These are phyloP conservation scores for Epinotia brunnichana DNA, from an alignment of 2,888 invertebrate species.

Conservation along the genomic window DNA sequence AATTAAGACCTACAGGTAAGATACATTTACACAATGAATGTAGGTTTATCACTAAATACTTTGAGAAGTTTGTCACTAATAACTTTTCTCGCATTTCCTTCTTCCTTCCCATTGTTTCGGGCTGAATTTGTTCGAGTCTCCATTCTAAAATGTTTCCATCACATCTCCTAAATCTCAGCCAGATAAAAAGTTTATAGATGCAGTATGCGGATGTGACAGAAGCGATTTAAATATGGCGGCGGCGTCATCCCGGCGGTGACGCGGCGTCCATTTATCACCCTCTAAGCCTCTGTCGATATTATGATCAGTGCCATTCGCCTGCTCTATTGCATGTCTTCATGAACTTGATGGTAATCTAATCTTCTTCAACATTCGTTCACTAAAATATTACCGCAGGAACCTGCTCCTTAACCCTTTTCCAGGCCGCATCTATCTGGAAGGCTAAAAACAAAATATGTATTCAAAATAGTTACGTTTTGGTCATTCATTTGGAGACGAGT, in stretches of 20 bases:
- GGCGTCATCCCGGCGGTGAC: conserved; percentile 76
- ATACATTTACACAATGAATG: too few relatives aligned
- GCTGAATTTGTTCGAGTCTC: background rate
- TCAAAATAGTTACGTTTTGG: too few relatives aligned
- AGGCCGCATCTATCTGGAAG: too few relatives aligned
- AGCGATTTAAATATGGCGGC: conserved; percentile 81
- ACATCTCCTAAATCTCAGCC: conserved; percentile 26
- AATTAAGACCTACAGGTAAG: too few relatives aligned
- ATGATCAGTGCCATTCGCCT: conserved; percentile 82
- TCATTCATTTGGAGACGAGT: too few relatives aligned
- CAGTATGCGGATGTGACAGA: conserved; percentile 73
- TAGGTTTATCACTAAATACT: too few relatives aligned
- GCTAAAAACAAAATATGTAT: too few relatives aligned
- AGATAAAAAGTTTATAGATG: conserved; percentile 43
- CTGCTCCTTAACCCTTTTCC: background rate
- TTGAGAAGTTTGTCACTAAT: background rate
- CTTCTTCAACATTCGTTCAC: background rate
- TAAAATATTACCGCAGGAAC: background rate
- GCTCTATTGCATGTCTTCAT: conserved; percentile 60
- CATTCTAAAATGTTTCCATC: background rate
- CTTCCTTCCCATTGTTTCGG: background rate
- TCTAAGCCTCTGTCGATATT: conserved; percentile 83
- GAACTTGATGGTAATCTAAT: conserved; percentile 6
- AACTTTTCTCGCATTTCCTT: background rate
- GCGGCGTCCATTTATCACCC: conserved; percentile 81